Conservation (phyloP, 2,797 vertebrate species). For the Saxicola maurus region DNA sequence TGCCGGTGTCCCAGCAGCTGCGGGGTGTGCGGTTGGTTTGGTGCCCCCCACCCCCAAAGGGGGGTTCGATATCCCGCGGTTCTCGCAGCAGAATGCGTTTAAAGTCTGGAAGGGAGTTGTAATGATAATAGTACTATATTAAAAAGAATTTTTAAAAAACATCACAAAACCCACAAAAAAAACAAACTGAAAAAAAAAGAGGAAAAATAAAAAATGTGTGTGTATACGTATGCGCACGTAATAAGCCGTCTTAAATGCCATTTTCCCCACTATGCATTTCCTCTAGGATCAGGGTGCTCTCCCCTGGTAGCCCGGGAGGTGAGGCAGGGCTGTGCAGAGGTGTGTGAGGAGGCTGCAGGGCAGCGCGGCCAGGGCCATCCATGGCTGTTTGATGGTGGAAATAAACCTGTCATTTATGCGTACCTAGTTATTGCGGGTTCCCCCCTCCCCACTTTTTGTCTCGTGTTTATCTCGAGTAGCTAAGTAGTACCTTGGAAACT, state of each 20-base stretch:
- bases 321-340: background rate
- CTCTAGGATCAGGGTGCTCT: background rate
- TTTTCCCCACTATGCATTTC: background rate
- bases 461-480: background rate
- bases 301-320: rapidly evolving
- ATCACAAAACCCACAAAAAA: background rate
- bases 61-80: background rate
- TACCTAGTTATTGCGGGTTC: background rate
- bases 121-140: background rate
- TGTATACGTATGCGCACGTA: rapidly evolving
- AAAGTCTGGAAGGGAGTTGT: background rate
- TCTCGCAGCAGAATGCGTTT: background rate
- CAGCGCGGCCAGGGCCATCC: background rate
- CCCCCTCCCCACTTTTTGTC: background rate
- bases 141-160: background rate
- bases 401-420: background rate
- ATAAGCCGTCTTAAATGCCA: background rate
- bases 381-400: background rate
- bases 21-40: no score
- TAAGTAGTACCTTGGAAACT: conserved; percentile 36
- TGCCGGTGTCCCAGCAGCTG: background rate
- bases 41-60: background rate
- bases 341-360: background rate
- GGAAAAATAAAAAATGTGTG: no score
- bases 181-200: no score